Evolutionary conservation across 2,888 invertebrate genomes (phyloP).

Genomic region (Sipha maydis): DNA sequence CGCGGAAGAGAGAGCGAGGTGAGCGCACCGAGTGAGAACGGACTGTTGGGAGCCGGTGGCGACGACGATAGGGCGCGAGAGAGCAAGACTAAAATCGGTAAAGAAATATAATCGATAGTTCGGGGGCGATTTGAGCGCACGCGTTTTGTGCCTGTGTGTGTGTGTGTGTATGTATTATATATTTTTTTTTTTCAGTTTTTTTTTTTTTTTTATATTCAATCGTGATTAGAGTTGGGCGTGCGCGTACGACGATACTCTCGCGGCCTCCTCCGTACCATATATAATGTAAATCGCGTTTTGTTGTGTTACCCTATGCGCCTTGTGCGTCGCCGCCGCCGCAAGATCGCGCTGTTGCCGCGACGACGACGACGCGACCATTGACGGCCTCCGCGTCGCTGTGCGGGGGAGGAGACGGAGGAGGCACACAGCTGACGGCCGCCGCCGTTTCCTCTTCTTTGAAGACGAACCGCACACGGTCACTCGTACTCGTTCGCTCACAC

Average conservation of each 20-base stretch:
- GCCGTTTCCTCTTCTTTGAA: slow-evolving; percentile 28
- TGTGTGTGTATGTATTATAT: too few relatives aligned
- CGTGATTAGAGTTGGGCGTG: slow-evolving; percentile 44
- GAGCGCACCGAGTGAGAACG: too few relatives aligned
- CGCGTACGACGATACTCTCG: slow-evolving; percentile 23
- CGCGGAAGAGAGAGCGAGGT: neutral
- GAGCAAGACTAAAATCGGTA: slow-evolving; percentile 43
- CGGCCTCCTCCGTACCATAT: slow-evolving; percentile 26
- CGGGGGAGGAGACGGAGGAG: neutral
- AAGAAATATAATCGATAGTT: slow-evolving; percentile 40
- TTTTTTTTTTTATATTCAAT: neutral
- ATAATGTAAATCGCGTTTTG: slow-evolving; percentile 42
- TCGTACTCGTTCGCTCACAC: slow-evolving; percentile 30
- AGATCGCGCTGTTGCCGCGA: slow-evolving; percentile 37
- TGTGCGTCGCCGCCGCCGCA: slow-evolving; percentile 22
- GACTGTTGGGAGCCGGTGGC: neutral
- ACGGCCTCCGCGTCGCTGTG: slow-evolving; percentile 23
- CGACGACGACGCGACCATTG: slow-evolving; percentile 16
- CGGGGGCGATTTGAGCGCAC: neutral
- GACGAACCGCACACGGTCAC: slow-evolving; percentile 54
- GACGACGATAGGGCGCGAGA: neutral
- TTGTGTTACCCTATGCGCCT: slow-evolving; percentile 37
- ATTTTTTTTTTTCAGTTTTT: neutral
- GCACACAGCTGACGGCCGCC: slow-evolving; percentile 46
- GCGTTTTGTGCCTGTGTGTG: too few relatives aligned